These are phyloP conservation scores for Argopecten irradians DNA, from an alignment of 1,140 invertebrate genomes.

Conservation along the genomic window DNA sequence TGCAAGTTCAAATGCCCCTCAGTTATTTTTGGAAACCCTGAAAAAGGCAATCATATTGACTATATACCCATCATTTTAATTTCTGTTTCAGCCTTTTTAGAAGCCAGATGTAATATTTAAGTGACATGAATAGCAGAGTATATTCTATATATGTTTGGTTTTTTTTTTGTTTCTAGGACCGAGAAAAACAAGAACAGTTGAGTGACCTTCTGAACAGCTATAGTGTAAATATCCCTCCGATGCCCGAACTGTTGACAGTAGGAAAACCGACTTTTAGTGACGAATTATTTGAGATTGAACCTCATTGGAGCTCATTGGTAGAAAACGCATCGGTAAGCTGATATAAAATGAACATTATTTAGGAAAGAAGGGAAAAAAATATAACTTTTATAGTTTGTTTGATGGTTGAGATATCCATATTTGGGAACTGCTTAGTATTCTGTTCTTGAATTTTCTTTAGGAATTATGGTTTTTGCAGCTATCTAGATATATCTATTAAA, in stretches of 20 bases:
- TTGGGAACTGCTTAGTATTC: too few relatives aligned
- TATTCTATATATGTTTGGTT: neutral
- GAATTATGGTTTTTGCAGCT: too few relatives aligned
- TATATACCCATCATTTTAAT: too few relatives aligned
- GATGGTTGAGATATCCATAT: neutral
- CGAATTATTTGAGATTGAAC: slow-evolving; percentile 82
- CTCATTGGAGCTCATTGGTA: slow-evolving; percentile 84
- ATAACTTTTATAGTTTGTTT: neutral
- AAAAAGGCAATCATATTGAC: too few relatives aligned
- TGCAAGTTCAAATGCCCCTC: too few relatives aligned
- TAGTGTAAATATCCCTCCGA: slow-evolving; percentile 69
- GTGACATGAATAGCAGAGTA: too few relatives aligned
- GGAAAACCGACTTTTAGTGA: slow-evolving; percentile 61
- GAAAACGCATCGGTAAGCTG: slow-evolving; percentile 73
- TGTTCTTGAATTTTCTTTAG: too few relatives aligned
- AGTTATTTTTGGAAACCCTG: too few relatives aligned
- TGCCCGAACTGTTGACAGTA: slow-evolving; percentile 69
- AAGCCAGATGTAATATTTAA: too few relatives aligned
- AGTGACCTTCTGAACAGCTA: slow-evolving; percentile 67
- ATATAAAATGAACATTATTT: neutral
- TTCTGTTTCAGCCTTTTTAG: too few relatives aligned
- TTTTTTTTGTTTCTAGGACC: slow-evolving; percentile 62
- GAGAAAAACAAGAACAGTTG: slow-evolving; percentile 70
- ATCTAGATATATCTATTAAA: too few relatives aligned
- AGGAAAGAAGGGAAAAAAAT: too few relatives aligned